These are phyloP conservation scores for Scaptomyza graminum DNA, from an alignment of 1,140 invertebrate species.

Conservation along the genomic window DNA sequence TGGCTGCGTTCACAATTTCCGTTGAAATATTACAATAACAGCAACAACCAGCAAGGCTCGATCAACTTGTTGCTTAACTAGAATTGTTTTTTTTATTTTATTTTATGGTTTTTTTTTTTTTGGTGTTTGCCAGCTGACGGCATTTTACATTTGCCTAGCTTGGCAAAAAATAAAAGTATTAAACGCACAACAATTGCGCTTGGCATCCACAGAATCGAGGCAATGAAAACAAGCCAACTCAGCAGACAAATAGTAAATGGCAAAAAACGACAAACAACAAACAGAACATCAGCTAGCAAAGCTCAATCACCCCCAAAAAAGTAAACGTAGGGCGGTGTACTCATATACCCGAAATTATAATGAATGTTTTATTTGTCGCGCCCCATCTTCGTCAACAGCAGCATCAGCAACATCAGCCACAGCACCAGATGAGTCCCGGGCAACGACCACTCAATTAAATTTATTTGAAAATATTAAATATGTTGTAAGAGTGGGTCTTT, in stretches of 20 bases:
- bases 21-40: conserved; percentile 2
- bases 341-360: conserved; percentile 54
- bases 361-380: conserved; percentile 68
- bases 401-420: conserved; percentile 22
- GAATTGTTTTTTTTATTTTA: background rate
- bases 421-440: conserved; percentile 54
- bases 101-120: background rate
- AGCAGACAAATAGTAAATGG: conserved; percentile 43
- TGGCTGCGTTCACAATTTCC: conserved; percentile 6
- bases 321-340: conserved; percentile 9
- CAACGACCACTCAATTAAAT: conserved; percentile 78
- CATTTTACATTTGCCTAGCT: conserved; percentile 45
- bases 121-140: conserved; percentile 50
- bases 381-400: conserved; percentile 34
- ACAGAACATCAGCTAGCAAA: conserved; percentile 10
- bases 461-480: conserved; percentile 52
- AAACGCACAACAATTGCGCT: conserved; percentile 62
- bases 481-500: conserved; percentile 1
- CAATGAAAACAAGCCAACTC: conserved; percentile 71
- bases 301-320: conserved; percentile 56
- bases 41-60: background rate
- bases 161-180: conserved; percentile 23
- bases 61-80: conserved; percentile 42
- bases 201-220: conserved; percentile 25
- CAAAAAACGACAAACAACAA: conserved; percentile 3